A percentile compares a stretch with the other conserved stretches of the same genome.
Evolutionary conservation across 1,140 invertebrate species (phyloP).

Genomic region (Hetaerina americana): DNA sequence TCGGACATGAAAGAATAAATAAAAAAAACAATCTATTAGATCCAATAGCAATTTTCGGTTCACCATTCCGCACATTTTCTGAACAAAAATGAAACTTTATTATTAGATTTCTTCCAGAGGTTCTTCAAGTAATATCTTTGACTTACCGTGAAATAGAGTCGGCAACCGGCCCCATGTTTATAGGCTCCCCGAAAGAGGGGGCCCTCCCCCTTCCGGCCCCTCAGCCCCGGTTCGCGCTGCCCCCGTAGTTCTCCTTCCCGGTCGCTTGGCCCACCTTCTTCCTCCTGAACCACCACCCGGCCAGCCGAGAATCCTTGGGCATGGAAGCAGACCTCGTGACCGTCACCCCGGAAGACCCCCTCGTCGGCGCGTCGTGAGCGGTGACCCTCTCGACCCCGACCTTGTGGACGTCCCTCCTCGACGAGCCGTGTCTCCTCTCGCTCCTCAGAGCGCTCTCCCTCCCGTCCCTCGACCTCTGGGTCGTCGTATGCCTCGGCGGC

Average conservation of each 20-base stretch:
- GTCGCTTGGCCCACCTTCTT: constrained; percentile 10
- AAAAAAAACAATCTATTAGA: too few relatives aligned
- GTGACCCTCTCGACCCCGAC: constrained; percentile 2
- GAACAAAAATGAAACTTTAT: too few relatives aligned
- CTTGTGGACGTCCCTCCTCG: neutral
- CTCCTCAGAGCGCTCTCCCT: neutral
- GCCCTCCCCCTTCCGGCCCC: neutral
- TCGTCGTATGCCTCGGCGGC: neutral
- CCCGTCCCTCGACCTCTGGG: neutral
- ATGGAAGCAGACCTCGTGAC: constrained; percentile 23
- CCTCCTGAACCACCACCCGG: constrained; percentile 22
- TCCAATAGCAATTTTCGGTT: too few relatives aligned
- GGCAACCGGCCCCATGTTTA: neutral
- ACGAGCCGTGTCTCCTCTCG: neutral
- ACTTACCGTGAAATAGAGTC: neutral
- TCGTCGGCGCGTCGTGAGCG: constrained; percentile 5
- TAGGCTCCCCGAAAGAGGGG: neutral
- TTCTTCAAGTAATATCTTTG: too few relatives aligned
- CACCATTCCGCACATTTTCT: too few relatives aligned
- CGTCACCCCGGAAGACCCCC: constrained; percentile 10
- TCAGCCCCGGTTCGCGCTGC: neutral
- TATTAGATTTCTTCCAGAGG: too few relatives aligned
- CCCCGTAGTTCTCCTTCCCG: constrained; percentile 11
- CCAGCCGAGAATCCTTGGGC: constrained; percentile 23
- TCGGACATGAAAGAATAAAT: too few relatives aligned